Evolutionary conservation across 2,888 invertebrate species (phyloP).

Genomic region (Steinernema scapterisci): DNA sequence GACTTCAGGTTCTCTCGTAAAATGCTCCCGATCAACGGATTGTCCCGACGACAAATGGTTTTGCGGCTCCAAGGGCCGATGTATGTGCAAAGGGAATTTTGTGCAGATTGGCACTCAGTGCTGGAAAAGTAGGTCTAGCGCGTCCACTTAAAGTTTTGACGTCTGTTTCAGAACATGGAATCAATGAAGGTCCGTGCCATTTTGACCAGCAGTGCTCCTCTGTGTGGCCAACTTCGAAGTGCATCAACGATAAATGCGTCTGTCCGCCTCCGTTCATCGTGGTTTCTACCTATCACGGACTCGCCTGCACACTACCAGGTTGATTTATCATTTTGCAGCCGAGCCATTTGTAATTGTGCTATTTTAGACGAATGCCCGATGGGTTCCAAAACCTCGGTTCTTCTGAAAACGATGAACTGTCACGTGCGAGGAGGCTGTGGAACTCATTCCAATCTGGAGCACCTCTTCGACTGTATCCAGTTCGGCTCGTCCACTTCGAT

Average conservation of each 20-base stretch:
- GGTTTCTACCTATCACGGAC: constrained; percentile 35
- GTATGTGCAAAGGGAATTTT: constrained; percentile 32
- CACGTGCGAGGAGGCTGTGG: constrained; percentile 38
- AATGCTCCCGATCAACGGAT: constrained; percentile 28
- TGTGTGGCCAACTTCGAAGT: constrained; percentile 38
- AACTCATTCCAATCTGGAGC: constrained; percentile 28
- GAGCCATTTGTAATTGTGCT: too few relatives aligned
- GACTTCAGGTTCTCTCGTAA: constrained; percentile 29
- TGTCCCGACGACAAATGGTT: constrained; percentile 39
- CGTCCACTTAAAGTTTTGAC: too few relatives aligned
- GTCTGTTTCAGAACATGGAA: constrained; percentile 29
- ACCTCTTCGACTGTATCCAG: constrained; percentile 40
- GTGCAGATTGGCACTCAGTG: constrained; percentile 40
- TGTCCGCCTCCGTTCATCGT: constrained; percentile 32
- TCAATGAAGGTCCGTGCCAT: constrained; percentile 36
- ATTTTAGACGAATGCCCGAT: constrained; percentile 38
- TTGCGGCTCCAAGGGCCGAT: constrained; percentile 31
- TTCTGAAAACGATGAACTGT: constrained; percentile 35
- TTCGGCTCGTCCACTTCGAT: constrained; percentile 28
- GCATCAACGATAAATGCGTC: constrained; percentile 29
- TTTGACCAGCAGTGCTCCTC: constrained; percentile 41
- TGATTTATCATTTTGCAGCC: background rate
- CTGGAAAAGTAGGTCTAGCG: constrained; percentile 39
- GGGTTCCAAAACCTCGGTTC: constrained; percentile 33
- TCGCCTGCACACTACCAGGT: constrained; percentile 31